phyloP scores from a whole-genome alignment of 2,113 vertebrate genomes.

The Hylia prasina region DNA sequence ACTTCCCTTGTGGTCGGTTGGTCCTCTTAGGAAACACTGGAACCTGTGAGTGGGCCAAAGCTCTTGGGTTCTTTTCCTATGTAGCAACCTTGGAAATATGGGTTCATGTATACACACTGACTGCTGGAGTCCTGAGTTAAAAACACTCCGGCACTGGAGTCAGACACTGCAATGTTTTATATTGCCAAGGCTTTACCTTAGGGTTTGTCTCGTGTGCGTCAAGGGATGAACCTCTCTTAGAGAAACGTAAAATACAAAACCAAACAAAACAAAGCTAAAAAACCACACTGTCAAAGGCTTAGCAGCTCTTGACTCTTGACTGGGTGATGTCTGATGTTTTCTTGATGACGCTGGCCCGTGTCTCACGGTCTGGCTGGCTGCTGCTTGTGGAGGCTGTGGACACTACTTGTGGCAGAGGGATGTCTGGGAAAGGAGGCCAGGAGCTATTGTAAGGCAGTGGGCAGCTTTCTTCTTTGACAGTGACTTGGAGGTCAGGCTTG shows the following conservation, averaged over 20 bases:
- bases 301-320: conserved; percentile 85
- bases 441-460: conserved; percentile 81
- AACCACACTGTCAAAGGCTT: conserved; percentile 53
- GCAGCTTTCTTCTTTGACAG: conserved; percentile 81
- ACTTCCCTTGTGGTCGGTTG: conserved; percentile 61
- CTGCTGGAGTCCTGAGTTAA: conserved; percentile 80
- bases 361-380: conserved; percentile 79
- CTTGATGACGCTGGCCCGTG: conserved; percentile 94
- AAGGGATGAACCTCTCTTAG: conserved; percentile 62
- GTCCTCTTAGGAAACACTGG: conserved; percentile 71
- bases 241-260: conserved; percentile 69
- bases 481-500: conserved; percentile 88
- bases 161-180: conserved; percentile 65
- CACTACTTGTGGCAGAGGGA: conserved; percentile 61
- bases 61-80: conserved; percentile 25
- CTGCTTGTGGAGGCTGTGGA: conserved; percentile 68
- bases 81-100: conserved; percentile 61
- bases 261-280: conserved; percentile 67
- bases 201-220: conserved; percentile 66
- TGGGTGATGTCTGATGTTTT: conserved; percentile 93
- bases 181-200: conserved; percentile 70
- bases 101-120: conserved; percentile 60
- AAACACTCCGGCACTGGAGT: conserved; percentile 68
- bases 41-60: conserved; percentile 65
- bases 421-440: conserved; percentile 80